phyloP scores from a whole-genome alignment of 1,140 invertebrate genomes.

The Trypoxylus dichotomus region DNA sequence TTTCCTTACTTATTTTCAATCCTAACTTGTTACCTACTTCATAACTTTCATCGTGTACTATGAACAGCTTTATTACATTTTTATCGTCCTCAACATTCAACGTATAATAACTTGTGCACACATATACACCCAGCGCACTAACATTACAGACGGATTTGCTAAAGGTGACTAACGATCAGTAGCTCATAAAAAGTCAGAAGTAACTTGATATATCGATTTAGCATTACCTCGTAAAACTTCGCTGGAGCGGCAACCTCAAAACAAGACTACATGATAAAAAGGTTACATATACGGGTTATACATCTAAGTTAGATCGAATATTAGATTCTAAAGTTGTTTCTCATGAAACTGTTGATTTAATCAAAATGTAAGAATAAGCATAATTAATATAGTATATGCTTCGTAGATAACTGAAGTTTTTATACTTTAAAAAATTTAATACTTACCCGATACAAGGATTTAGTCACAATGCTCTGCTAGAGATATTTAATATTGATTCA shows the following conservation, averaged over 20 bases:
- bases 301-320: too few relatives aligned
- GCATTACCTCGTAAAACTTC: slow-evolving; percentile 37
- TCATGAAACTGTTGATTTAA: too few relatives aligned
- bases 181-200: slow-evolving; percentile 39
- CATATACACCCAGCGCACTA: neutral
- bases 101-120: neutral
- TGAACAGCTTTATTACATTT: neutral
- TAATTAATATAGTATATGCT: too few relatives aligned
- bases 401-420: too few relatives aligned
- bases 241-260: slow-evolving; percentile 30
- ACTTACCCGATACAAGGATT: too few relatives aligned
- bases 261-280: neutral
- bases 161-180: slow-evolving; percentile 36
- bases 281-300: neutral
- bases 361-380: too few relatives aligned
- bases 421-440: too few relatives aligned
- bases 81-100: neutral
- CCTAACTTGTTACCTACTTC: too few relatives aligned
- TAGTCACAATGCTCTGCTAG: too few relatives aligned
- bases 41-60: neutral
- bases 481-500: too few relatives aligned
- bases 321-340: too few relatives aligned
- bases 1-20: too few relatives aligned
- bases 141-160: neutral
- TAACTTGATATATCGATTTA: slow-evolving; percentile 39